Evolutionary conservation across 2,113 vertebrate species (phyloP).

Genomic region (Odontesthes bonariensis): DNA sequence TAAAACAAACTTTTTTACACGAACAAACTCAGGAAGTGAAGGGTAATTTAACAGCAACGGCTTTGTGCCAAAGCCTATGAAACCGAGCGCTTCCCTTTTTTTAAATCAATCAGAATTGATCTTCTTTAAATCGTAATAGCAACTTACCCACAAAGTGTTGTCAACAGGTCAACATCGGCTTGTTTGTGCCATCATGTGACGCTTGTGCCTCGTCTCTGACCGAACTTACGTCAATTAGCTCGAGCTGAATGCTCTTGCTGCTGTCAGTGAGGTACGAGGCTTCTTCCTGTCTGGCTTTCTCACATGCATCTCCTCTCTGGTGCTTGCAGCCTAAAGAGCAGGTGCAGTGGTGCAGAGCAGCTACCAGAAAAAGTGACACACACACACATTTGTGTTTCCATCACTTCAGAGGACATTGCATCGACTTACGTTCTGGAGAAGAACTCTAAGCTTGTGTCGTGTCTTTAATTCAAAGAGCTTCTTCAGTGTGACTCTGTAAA

Average conservation of each 20-base stretch:
- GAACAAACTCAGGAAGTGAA: not conserved
- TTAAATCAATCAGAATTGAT: not conserved
- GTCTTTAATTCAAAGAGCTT: not conserved
- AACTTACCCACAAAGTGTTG: slow-evolving; percentile 54
- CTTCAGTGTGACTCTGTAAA: not conserved
- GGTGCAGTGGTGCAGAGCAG: slow-evolving; percentile 68
- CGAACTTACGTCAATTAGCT: slow-evolving; percentile 60
- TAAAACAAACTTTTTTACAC: not conserved
- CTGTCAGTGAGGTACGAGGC: slow-evolving; percentile 35
- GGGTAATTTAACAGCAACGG: slow-evolving; percentile 3
- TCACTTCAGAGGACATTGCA: slow-evolving; percentile 7
- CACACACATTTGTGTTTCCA: not conserved
- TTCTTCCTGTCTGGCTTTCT: slow-evolving; percentile 72
- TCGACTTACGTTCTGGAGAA: not conserved
- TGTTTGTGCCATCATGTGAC: slow-evolving; percentile 30
- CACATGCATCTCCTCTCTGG: slow-evolving; percentile 49
- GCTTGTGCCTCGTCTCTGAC: slow-evolving; percentile 17
- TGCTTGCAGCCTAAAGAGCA: slow-evolving; percentile 66
- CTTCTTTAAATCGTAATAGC: not conserved
- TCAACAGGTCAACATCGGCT: slow-evolving; percentile 17
- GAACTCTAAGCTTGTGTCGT: not conserved
- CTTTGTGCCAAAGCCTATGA: not conserved
- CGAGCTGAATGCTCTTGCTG: slow-evolving; percentile 42
- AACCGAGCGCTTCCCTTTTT: slow-evolving; percentile 30
- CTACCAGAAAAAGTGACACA: slow-evolving; percentile 23